Base-by-base conservation (phyloP, 2,888 invertebrate species). In the Pandemis corylana region DNA sequence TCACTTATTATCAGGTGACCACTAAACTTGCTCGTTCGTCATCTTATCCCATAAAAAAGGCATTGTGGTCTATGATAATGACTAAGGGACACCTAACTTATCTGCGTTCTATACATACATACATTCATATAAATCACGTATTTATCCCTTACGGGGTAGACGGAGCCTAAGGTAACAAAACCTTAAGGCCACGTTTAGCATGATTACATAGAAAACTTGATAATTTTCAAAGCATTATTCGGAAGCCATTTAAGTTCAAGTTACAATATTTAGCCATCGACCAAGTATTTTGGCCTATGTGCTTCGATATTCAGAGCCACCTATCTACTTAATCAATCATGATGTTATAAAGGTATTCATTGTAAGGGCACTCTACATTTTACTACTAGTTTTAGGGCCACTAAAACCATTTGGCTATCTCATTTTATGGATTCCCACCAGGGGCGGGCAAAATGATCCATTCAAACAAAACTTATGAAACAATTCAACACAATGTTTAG, bases 381-480 rank as follows among this genome's bases (percentile, higher is more conserved):
- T 90, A 91, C 86, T 85, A 85, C 89, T 89, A 90, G 89, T 90
- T 91, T 91, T 90, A 91, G 89, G 84, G 85, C 85, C 82, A 90
- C 85, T 91, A 90, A 90, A 90, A 90, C 90, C 87, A 90, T 91
- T 91, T 90, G 89, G 89, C 88, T 88, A 89, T 90, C 88, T 87
- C 87, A 87, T 90, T 91, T 91, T 90, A 91, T 89, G 91, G 86
- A 88, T 86, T 86, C 84, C 85, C 83, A 86, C 88, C 85, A 82
- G 86, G 81, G 79, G 78, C 81, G 81, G 80, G 80, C 81, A 81
- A 68, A 82, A 86, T 84, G 83, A 84, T 85, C 83, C 86, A 82
- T 83, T 84, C 85, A 84, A 87, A 89, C 87, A 86, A 87, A 87
- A 87, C 87, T 87, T 88, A 87, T 85, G 84, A 85, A 83, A 85